Percentiles rank a stretch among this genome's conserved stretches.
Evolutionary conservation across 2,797 vertebrate species (phyloP).

Genomic region (Oreortyx pictus): DNA sequence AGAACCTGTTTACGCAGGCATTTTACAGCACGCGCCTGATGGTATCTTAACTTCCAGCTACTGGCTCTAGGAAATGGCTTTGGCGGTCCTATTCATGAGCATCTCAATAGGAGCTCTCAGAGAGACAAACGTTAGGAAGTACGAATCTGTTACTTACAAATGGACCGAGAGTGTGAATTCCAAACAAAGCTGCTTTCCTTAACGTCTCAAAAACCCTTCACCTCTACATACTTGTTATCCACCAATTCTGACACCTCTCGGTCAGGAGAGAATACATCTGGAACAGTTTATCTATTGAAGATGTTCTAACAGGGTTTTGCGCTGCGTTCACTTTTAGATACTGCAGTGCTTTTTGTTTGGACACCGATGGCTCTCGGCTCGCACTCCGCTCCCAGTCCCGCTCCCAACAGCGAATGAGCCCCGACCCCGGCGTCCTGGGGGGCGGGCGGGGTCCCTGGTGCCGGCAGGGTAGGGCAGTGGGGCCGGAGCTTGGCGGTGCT

Average conservation of each 20-base stretch:
- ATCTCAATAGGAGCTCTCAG: constrained; percentile 55
- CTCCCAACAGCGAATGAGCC: not conserved
- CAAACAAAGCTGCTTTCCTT: constrained; percentile 59
- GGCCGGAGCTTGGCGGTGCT: not conserved
- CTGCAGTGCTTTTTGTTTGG: constrained; percentile 54
- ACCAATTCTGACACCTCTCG: constrained; percentile 52
- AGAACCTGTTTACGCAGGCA: constrained; percentile 62
- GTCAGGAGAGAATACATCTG: constrained; percentile 51
- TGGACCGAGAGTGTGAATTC: constrained; percentile 64
- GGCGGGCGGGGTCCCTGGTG: not conserved
- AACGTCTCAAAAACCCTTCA: constrained; percentile 53
- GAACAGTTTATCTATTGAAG: constrained; percentile 38
- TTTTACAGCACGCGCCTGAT: constrained; percentile 48
- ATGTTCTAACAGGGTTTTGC: constrained; percentile 26
- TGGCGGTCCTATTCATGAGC: constrained; percentile 55
- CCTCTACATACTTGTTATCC: constrained; percentile 65
- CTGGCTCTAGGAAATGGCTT: constrained; percentile 55
- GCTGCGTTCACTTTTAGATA: constrained; percentile 45
- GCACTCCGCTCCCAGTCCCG: not conserved
- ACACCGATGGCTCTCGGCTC: constrained; percentile 19
- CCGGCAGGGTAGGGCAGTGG: not conserved
- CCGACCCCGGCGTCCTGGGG: not conserved
- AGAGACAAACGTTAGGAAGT: constrained; percentile 67
- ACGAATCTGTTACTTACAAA: constrained; percentile 75
- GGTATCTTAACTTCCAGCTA: constrained; percentile 50